These are phyloP conservation scores for Bujurquina vittata DNA, from an alignment of 2,113 vertebrate species.

Conservation along the genomic window DNA sequence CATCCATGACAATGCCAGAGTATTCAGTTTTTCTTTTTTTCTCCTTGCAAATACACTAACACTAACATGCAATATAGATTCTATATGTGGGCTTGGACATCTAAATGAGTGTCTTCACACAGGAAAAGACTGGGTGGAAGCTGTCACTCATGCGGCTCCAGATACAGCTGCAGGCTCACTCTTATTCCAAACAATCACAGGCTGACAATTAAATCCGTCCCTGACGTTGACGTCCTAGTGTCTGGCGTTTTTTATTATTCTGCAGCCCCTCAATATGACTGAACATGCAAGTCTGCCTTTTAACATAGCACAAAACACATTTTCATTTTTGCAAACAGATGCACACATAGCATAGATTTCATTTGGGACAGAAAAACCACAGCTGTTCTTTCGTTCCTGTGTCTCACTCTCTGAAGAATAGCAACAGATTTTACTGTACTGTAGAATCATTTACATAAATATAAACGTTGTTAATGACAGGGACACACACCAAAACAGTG, in stretches of 20 bases:
- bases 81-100: neutral
- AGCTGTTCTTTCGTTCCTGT: neutral
- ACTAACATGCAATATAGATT: neutral
- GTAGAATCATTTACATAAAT: neutral
- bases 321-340: neutral
- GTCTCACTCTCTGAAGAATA: neutral
- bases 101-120: neutral
- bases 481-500: neutral
- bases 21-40: neutral
- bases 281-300: neutral
- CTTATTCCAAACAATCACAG: neutral
- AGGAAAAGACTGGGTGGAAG: neutral
- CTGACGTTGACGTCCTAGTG: neutral
- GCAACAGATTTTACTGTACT: neutral
- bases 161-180: neutral
- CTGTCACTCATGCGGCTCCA: neutral
- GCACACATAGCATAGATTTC: neutral
- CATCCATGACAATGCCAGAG: slow-evolving; percentile 33
- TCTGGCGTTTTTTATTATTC: slow-evolving; percentile 11
- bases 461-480: neutral
- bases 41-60: too few species aligned
- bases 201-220: slow-evolving; percentile 31
- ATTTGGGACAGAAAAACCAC: neutral
- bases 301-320: neutral
- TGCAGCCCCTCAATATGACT: neutral